A percentile compares a stretch with the other conserved stretches of the same genome.
phyloP scores from a whole-genome alignment of 2,888 invertebrate species.

The Ophion ventricosus region DNA sequence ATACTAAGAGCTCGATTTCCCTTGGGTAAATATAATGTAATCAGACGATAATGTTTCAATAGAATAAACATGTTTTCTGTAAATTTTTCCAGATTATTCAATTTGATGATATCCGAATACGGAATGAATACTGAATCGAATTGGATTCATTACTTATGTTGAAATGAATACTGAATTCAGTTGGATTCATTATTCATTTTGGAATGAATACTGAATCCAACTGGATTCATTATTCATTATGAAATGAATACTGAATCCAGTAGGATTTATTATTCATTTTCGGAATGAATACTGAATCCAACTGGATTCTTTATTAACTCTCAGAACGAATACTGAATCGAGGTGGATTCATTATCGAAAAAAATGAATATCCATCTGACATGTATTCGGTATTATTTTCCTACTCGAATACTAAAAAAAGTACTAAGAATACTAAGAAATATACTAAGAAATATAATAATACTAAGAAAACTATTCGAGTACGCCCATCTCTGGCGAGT shows the following conservation, averaged over 20 bases:
- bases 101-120: not conserved
- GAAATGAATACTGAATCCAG: not conserved
- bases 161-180: conserved; percentile 18
- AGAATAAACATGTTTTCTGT: conserved; percentile 14
- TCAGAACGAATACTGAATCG: not conserved
- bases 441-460: too few species aligned
- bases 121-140: conserved; percentile 10
- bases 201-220: conserved; percentile 12
- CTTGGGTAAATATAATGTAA: conserved; percentile 6
- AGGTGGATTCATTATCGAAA: not conserved
- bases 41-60: conserved; percentile 7
- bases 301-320: not conserved
- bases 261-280: not conserved
- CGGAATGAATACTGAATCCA: not conserved
- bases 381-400: not conserved
- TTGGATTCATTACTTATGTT: not conserved
- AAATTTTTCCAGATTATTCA: conserved; percentile 2
- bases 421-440: too few species aligned
- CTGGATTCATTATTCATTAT: not conserved
- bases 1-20: conserved; percentile 4
- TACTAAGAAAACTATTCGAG: conserved; percentile 10
- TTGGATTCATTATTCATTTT: conserved; percentile 10
- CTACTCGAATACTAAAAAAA: not conserved
- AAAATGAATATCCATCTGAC: conserved; percentile 5
- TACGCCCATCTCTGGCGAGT: conserved; percentile 15